Evolutionary conservation across 2,113 vertebrate species (phyloP).

Genomic region (Acrocephalus kingi): DNA sequence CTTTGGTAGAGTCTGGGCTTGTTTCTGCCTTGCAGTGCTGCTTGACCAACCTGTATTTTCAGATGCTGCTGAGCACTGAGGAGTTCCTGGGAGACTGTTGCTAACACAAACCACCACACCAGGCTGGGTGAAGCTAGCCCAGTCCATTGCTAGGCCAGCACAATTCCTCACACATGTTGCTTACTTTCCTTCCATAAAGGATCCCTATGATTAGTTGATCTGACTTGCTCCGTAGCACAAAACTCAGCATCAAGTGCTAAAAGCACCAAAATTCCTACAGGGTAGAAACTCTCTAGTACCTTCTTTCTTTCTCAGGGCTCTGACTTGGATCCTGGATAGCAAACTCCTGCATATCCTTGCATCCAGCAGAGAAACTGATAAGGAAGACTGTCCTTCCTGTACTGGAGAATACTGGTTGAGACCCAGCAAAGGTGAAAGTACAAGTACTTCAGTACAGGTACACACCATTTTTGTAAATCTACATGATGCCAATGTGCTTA

Average conservation of each 20-base stretch:
- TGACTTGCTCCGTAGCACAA: background rate
- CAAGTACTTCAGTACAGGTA: background rate
- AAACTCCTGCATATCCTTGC: background rate
- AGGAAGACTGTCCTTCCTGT: background rate
- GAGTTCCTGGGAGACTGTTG: slow-evolving; percentile 24
- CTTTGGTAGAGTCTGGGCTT: background rate
- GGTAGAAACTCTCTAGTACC: background rate
- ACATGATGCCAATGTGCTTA: background rate
- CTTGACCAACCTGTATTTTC: slow-evolving; percentile 34
- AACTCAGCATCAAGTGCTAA: background rate
- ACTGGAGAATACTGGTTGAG: background rate
- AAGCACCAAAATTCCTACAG: background rate
- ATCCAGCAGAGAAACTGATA: background rate
- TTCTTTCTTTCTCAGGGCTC: background rate
- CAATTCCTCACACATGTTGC: background rate
- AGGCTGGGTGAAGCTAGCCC: background rate
- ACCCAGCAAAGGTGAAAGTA: background rate
- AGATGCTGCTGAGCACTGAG: background rate
- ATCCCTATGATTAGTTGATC: background rate
- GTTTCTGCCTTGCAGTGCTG: background rate
- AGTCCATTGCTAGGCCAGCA: background rate
- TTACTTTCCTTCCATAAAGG: background rate
- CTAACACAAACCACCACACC: slow-evolving; percentile 25
- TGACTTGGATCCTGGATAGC: background rate
- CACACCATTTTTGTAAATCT: background rate